Evolutionary conservation across 2,797 vertebrate genomes (phyloP).

Genomic region (Channallabes apus): DNA sequence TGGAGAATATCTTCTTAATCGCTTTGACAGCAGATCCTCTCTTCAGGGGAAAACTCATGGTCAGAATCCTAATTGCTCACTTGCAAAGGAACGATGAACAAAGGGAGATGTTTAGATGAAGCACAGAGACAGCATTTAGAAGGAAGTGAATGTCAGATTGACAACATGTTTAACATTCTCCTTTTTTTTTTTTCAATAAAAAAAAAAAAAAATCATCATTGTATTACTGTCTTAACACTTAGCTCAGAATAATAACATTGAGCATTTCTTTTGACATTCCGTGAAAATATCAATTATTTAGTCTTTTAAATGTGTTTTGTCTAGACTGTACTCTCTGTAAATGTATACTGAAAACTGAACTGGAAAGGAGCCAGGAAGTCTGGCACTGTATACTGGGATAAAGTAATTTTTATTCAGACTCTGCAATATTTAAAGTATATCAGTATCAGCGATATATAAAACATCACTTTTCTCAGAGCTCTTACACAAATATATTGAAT

Average conservation of each 20-base stretch:
- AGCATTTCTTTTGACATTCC: not conserved
- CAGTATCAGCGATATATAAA: not conserved
- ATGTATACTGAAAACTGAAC: not conserved
- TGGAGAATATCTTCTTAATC: conserved; percentile 54
- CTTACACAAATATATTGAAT: not conserved
- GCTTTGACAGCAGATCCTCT: conserved; percentile 30
- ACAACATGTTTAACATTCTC: conserved; percentile 3
- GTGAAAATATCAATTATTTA: not conserved
- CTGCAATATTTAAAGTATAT: not conserved
- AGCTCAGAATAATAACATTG: not conserved
- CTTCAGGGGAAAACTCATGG: conserved; percentile 11
- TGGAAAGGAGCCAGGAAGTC: not conserved
- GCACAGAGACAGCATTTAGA: conserved; percentile 38
- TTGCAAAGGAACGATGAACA: conserved; percentile 33
- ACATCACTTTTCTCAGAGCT: not conserved
- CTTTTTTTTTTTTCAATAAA: not conserved
- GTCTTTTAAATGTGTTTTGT: not conserved
- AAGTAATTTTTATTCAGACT: not conserved
- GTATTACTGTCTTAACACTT: not conserved
- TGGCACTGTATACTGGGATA: not conserved
- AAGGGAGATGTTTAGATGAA: conserved; percentile 25
- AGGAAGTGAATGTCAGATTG: conserved; percentile 12
- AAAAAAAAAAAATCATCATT: not conserved
- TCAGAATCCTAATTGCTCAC: conserved; percentile 44
- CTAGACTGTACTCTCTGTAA: not conserved